Evolutionary conservation across 2,888 invertebrate genomes (phyloP).

Genomic region (Lasioglossum oenotherae): DNA sequence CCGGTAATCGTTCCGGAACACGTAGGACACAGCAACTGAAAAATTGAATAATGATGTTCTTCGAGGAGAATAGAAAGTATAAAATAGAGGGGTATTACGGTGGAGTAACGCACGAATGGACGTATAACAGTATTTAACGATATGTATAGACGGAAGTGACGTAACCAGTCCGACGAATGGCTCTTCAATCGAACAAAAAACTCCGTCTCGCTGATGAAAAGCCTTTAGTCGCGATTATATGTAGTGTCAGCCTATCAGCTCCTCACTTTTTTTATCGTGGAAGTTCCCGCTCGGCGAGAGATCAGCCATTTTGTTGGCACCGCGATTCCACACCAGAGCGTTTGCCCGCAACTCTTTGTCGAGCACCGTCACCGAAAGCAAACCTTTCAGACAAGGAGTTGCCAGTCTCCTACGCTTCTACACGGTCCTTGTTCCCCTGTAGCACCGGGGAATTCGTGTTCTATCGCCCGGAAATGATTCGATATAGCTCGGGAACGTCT

Average conservation of each 20-base stretch:
- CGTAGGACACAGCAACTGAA: not conserved
- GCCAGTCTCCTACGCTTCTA: conserved; percentile 43
- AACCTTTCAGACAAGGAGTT: conserved; percentile 42
- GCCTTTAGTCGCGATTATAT: not conserved
- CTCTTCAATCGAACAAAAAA: not conserved
- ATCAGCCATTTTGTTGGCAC: conserved; percentile 17
- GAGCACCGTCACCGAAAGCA: conserved; percentile 33
- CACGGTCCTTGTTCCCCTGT: conserved; percentile 45
- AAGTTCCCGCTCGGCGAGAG: not conserved
- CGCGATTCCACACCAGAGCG: conserved; percentile 18
- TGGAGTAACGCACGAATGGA: not conserved
- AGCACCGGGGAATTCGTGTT: conserved; percentile 69
- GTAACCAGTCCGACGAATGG: not conserved
- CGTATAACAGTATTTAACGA: not conserved
- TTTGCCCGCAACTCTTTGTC: conserved; percentile 37
- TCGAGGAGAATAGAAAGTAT: not conserved
- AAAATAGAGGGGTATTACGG: not conserved
- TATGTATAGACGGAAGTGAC: conserved; percentile 2
- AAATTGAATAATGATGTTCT: not conserved
- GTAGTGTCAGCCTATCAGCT: not conserved
- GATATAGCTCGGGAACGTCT: conserved; percentile 66
- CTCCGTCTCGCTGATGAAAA: not conserved
- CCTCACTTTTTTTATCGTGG: not conserved
- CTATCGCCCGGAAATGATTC: conserved; percentile 79
- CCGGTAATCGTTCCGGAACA: not conserved